Evolutionary conservation across 1,140 invertebrate species (phyloP), one percentile per base, ranked within the genome.

Genomic region (Scaptomyza hsui): DNA sequence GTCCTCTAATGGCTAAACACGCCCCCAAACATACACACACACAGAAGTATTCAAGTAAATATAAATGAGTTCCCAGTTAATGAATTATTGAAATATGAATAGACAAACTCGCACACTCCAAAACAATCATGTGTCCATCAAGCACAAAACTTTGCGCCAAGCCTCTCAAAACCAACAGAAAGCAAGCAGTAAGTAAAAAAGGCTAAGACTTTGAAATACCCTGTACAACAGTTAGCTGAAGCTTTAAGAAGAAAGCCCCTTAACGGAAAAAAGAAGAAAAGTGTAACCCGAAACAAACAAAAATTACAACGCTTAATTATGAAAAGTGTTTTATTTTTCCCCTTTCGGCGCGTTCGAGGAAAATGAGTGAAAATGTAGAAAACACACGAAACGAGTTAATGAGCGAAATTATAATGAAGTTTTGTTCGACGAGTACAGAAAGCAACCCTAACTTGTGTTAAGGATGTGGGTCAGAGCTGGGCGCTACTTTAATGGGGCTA

Each of bases 241-340:
- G n/a, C 68, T 61, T 77, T 72, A 59, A 19, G 21, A 13, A 49
- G 12, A 39, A 29, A 26, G 4, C 26, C 62, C 32, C 7, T 26
- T 32, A 1, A 9, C 26, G 26, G 9, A 6, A 24, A 35, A 44
- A 45, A 35, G 35, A 35, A 47, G 26, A 39, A 35, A 45, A 64
- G 44, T 52, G 52, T 42, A 59, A 29, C 61, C 61, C 62, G 55
- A 78, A 78, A 75, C 68, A 85, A 75, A 86, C 79, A 79, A 69
- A 76, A 86, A 85, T 85, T 86, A 80, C 72, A 85, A 73, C 68
- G 80, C 80, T 85, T 85, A 86, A 85, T 85, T 85, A 85, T 85
- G 72, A 85, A 85, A 85, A 80, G 80, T 80, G 80, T 80, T 85
- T 80, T 83, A 59, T 70, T 69, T 83, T 62, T 70, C 64, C 56